Evolutionary conservation across 2,888 invertebrate species (phyloP), one percentile per base, ranked within the genome.

Genomic region (Brachycybe producta): DNA sequence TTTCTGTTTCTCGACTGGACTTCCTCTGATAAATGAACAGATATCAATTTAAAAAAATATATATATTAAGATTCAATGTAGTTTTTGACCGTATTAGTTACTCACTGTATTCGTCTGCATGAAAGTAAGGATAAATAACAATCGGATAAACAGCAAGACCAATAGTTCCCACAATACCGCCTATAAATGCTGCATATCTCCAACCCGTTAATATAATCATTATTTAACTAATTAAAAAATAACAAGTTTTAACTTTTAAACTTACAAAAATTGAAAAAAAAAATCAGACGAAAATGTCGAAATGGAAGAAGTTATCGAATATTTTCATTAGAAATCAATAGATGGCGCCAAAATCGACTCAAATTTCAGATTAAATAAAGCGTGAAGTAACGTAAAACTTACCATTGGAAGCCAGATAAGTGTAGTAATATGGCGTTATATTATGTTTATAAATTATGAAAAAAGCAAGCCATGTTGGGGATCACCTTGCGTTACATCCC

Each of bases 81-180:
- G n/a, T 30, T 32, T 11, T 11, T 32, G n/a, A 28, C 11, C 8
- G 21, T 15, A 36, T 19, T 15, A n/a, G 34, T 15, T 13, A 59
- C 76, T 71, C 70, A 80, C 80, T 77, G 60, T 79, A 82, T 55
- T 74, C 67, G 0, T 76, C 73, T 52, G 75, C 64, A 64, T 80
- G 72, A 3, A 77, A 64, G 73, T 79, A 76, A 4, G 81, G 81
- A 41, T 70, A 67, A 52, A 81, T 70, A 13, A 73, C 72, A 48
- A 77, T 71, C 7, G 78, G 76, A 64, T 79, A 80, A 41, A 76
- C 59, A 3, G 73, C 67, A 7, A 71, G 41, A 50, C 73, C 75
- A 51, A 79, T 63, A 5, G 72, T 57, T 28, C 76, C 75, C 19
- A 78, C 65, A 41, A 80, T 65, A 28, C 73, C 70, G 36, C 72